These are phyloP conservation scores for Siphamia tubifer DNA, from an alignment of 2,113 vertebrate species.

Conservation along the genomic window DNA sequence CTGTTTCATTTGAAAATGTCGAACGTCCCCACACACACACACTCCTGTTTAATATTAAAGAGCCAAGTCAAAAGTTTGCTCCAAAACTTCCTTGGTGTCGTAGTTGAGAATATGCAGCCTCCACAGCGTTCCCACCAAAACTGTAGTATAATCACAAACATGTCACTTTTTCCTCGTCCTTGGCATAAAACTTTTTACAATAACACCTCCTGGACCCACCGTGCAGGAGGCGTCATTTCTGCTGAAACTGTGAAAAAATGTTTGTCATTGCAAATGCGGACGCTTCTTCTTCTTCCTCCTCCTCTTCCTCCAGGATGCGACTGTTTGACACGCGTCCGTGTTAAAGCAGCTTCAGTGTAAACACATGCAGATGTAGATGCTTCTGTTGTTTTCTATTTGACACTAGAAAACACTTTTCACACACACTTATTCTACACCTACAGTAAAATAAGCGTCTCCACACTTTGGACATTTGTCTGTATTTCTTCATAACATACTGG, in stretches of 20 bases:
- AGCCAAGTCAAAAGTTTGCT: constrained; percentile 12
- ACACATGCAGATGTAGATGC: neutral
- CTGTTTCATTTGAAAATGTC: constrained; percentile 16
- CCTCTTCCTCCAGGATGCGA: neutral
- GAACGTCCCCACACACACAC: constrained; percentile 18
- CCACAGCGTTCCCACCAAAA: neutral
- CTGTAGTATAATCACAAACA: neutral
- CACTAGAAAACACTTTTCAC: neutral
- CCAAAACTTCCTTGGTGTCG: neutral
- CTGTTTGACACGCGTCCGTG: neutral
- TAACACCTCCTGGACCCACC: neutral
- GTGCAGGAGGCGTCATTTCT: neutral
- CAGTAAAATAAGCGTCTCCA: no score
- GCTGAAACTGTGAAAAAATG: neutral
- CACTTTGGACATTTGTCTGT: no score
- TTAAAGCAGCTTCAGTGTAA: neutral
- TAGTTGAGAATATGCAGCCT: neutral
- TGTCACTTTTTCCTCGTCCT: neutral
- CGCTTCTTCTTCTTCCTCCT: no score
- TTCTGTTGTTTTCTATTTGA: no score
- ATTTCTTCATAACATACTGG: no score
- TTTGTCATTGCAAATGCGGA: neutral
- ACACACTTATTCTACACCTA: no score
- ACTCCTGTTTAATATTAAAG: constrained; percentile 32
- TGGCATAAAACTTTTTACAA: neutral